phyloP scores from a whole-genome alignment of 2,797 vertebrate genomes.

The Phalanger gymnotis region DNA sequence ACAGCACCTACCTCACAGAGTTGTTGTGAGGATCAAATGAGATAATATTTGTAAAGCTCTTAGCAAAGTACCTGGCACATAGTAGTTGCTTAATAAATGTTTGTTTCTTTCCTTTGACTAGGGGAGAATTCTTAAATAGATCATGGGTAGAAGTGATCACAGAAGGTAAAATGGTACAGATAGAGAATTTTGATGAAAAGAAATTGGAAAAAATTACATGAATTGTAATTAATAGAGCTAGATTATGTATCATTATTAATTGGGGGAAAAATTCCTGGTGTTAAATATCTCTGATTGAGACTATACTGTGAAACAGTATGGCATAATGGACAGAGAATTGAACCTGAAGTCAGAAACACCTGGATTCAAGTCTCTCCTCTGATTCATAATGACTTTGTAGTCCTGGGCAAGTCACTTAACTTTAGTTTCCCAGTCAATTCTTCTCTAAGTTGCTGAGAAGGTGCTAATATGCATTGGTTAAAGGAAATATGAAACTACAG shows the following conservation, averaged over 20 bases:
- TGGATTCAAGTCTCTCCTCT: not conserved
- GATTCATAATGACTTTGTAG: not conserved
- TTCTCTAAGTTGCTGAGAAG: not conserved
- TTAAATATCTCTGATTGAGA: not conserved
- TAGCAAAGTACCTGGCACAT: no score
- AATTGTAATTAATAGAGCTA: not conserved
- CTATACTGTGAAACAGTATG: not conserved
- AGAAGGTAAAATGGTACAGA: not conserved
- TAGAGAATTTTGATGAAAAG: not conserved
- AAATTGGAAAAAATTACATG: not conserved
- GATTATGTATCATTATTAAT: not conserved
- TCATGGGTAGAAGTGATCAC: not conserved
- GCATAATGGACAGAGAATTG: no score
- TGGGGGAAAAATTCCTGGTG: not conserved
- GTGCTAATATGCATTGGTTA: not conserved
- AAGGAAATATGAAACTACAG: not conserved
- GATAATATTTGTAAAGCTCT: not conserved
- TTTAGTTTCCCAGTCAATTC: not conserved
- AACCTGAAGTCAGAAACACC: no score
- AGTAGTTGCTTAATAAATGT: not conserved
- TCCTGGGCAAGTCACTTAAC: no score
- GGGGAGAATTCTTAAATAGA: not conserved
- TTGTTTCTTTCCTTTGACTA: not conserved
- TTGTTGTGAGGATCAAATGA: not conserved
- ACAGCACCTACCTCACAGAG: not conserved